Conservation (phyloP, 1,140 invertebrate genomes). For the Goniozus legneri region DNA sequence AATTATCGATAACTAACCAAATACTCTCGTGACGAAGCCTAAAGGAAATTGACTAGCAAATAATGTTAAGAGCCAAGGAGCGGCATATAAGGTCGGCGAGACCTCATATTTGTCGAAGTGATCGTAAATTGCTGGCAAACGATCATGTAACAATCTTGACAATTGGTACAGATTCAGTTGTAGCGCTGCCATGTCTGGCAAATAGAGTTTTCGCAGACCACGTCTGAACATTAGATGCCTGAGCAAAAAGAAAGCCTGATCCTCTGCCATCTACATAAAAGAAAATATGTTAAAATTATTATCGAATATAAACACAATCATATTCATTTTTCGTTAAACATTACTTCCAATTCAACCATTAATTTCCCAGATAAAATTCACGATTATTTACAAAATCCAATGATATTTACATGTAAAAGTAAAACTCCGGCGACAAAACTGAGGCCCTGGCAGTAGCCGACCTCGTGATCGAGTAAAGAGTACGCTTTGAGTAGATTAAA, state of each 20-base stretch:
- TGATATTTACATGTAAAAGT: conserved; percentile 76
- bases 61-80: conserved; percentile 92
- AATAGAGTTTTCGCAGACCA: conserved; percentile 81
- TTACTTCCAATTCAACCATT: too few species aligned
- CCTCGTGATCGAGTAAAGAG: conserved; percentile 87
- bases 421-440: conserved; percentile 93
- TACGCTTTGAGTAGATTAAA: conserved; percentile 96
- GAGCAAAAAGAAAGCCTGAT: conserved; percentile 80
- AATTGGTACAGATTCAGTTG: conserved; percentile 92
- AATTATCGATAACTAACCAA: conserved; percentile 63
- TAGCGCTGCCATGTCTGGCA: conserved; percentile 90
- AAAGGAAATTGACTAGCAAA: conserved; percentile 95
- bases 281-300: too few species aligned
- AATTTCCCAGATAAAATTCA: neutral
- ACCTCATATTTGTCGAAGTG: conserved; percentile 90
- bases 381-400: conserved; percentile 7
- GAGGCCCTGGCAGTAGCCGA: conserved; percentile 94
- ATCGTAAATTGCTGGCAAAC: conserved; percentile 78
- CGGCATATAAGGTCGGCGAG: conserved; percentile 88
- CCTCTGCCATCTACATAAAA: conserved; percentile 79
- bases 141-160: conserved; percentile 86
- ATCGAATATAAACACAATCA: too few species aligned
- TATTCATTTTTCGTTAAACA: too few species aligned
- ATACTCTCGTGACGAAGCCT: conserved; percentile 91
- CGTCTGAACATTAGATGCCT: conserved; percentile 89